A percentile compares a stretch with the other conserved stretches of the same genome.
phyloP scores from a whole-genome alignment of 2,888 invertebrate genomes.

The Agrochola circellaris region DNA sequence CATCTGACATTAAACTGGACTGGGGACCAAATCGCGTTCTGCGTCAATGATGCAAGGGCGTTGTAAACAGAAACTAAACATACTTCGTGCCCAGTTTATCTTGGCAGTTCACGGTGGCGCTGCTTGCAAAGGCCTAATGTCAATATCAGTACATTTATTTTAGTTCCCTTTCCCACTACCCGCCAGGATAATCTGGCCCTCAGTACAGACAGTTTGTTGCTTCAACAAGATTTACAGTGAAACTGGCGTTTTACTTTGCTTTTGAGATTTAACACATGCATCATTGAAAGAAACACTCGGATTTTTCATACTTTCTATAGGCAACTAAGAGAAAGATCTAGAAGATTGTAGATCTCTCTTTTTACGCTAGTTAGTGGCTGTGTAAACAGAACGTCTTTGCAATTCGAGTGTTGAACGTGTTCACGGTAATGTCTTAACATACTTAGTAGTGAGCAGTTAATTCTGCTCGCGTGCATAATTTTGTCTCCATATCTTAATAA shows the following conservation, averaged over 20 bases:
- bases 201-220: slow-evolving; percentile 35
- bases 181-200: slow-evolving; percentile 18
- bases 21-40: slow-evolving; percentile 38
- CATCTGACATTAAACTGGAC: slow-evolving; percentile 56
- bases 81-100: slow-evolving; percentile 28
- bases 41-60: slow-evolving; percentile 61
- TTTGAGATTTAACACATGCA: slow-evolving; percentile 40
- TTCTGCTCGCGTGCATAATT: slow-evolving; percentile 43
- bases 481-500: slow-evolving; percentile 23
- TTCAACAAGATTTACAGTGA: slow-evolving; percentile 49
- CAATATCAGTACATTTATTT: slow-evolving; percentile 26
- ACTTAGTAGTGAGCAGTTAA: slow-evolving; percentile 37
- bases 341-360: slow-evolving; percentile 60
- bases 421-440: slow-evolving; percentile 46
- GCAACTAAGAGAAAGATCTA: slow-evolving; percentile 21
- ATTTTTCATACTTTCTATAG: slow-evolving; percentile 61
- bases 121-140: slow-evolving; percentile 23
- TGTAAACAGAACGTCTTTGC: slow-evolving; percentile 56
- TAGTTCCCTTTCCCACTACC: slow-evolving; percentile 13
- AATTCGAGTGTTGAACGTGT: slow-evolving; percentile 41
- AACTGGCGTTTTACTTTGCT: slow-evolving; percentile 35
- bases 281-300: slow-evolving; percentile 32
- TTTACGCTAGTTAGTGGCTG: slow-evolving; percentile 46
- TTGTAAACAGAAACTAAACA: slow-evolving; percentile 50
- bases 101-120: slow-evolving; percentile 15